A percentile compares a stretch with the other conserved stretches of the same genome.
These are phyloP conservation scores for Seriola quinqueradiata DNA, from an alignment of 2,113 vertebrate genomes.

Conservation along the genomic window DNA sequence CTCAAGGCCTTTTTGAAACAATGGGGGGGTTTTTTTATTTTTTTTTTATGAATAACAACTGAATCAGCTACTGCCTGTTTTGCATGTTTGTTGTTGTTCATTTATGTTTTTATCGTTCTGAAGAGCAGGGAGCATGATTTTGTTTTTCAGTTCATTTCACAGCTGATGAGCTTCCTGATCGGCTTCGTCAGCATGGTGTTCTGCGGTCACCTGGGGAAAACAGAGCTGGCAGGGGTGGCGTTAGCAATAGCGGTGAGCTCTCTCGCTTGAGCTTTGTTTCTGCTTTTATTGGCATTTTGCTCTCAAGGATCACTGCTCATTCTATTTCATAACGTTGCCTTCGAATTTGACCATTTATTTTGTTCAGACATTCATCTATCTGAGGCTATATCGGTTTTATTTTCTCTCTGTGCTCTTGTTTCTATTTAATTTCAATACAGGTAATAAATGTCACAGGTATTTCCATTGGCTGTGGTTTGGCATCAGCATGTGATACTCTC, in stretches of 20 bases:
- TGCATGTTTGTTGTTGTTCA: background rate
- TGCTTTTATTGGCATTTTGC: background rate
- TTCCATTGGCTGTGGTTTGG: conserved; percentile 88
- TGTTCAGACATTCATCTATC: background rate
- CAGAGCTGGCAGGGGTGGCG: conserved; percentile 86
- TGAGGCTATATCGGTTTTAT: background rate
- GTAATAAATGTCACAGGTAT: conserved; percentile 91
- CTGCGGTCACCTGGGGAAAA: conserved; percentile 92
- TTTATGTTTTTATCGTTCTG: conserved; percentile 20
- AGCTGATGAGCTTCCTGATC: conserved; percentile 91
- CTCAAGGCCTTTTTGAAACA: conserved; percentile 34
- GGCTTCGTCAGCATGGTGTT: conserved; percentile 92
- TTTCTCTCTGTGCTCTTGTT: background rate
- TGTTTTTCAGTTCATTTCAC: conserved; percentile 87
- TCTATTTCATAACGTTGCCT: background rate
- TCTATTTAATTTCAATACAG: conserved; percentile 72
- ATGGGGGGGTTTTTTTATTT: background rate
- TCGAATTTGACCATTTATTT: background rate
- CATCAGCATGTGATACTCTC: conserved; percentile 91
- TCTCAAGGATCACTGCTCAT: background rate
- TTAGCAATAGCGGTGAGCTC: conserved; percentile 87
- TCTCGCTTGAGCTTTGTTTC: background rate
- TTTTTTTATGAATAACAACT: conserved; percentile 23
- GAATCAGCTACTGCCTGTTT: conserved; percentile 2
- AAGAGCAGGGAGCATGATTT: conserved; percentile 19